A percentile compares a stretch with the other conserved stretches of the same genome.
Evolutionary conservation across 2,113 vertebrate genomes (phyloP).

Genomic region (Tachysurus fulvidraco): DNA sequence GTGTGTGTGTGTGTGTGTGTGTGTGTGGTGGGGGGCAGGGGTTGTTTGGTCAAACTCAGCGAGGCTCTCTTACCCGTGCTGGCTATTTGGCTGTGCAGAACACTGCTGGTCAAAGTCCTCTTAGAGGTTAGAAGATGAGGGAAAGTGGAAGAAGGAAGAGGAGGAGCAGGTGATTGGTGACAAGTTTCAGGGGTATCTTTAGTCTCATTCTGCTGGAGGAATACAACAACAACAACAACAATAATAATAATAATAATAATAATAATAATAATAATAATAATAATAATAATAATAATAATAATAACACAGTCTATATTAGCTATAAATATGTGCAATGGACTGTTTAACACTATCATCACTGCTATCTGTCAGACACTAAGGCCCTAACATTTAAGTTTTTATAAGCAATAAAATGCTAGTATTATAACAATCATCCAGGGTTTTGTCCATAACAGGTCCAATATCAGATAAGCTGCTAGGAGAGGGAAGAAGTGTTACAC

Average conservation of each 20-base stretch:
- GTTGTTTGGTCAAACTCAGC: neutral
- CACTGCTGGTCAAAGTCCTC: slow-evolving; percentile 37
- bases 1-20: no score
- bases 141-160: slow-evolving; percentile 45
- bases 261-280: slow-evolving; percentile 1
- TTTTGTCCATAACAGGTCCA: neutral
- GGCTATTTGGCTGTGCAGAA: slow-evolving; percentile 65
- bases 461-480: neutral
- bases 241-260: neutral
- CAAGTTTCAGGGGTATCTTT: slow-evolving; percentile 66
- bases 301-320: neutral
- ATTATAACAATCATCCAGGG: neutral
- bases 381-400: neutral
- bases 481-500: neutral
- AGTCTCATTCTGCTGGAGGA: slow-evolving; percentile 66
- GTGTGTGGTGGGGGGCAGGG: no score
- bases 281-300: slow-evolving; percentile 21
- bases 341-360: neutral
- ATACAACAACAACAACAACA: no score
- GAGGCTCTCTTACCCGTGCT: slow-evolving; percentile 65
- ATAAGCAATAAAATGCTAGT: neutral
- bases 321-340: neutral
- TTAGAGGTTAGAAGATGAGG: slow-evolving; percentile 29
- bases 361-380: neutral
- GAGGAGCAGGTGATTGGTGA: slow-evolving; percentile 55